These are phyloP conservation scores for Drosophila maculinotata DNA, from an alignment of 2,888 invertebrate genomes.

Conservation along the genomic window DNA sequence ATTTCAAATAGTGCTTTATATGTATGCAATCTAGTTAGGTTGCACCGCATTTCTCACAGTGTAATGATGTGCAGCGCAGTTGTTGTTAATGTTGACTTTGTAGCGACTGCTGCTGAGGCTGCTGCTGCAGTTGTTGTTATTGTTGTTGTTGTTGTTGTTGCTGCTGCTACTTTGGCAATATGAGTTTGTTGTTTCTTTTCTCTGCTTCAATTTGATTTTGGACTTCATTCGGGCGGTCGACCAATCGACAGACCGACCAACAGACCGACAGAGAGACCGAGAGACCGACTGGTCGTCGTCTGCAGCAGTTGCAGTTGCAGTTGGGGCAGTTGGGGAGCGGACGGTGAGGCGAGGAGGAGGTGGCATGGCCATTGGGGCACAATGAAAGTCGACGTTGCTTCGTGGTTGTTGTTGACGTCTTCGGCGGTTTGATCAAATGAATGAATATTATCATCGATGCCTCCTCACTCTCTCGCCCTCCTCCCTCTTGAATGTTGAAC, in stretches of 20 bases:
- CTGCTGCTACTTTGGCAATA: conserved; percentile 73
- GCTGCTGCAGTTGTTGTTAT: conserved; percentile 46
- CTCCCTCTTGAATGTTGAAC: conserved; percentile 65
- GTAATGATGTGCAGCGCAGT: conserved; percentile 57
- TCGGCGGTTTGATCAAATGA: conserved; percentile 82
- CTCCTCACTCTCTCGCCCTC: conserved; percentile 4
- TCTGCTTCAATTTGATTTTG: conserved; percentile 69
- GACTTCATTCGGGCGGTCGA: conserved; percentile 62
- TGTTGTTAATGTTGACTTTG: conserved; percentile 55
- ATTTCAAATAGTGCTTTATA: conserved; percentile 4
- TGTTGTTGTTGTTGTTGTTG: conserved; percentile 38
- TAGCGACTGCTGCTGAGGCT: conserved; percentile 42
- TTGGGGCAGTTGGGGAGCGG: conserved; percentile 15
- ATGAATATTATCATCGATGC: conserved; percentile 81
- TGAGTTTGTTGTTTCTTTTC: conserved; percentile 57
- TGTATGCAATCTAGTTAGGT: not conserved
- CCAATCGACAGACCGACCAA: conserved; percentile 31
- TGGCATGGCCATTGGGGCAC: conserved; percentile 52
- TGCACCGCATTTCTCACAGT: conserved; percentile 28
- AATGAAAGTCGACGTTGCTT: conserved; percentile 70
- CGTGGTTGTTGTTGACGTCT: conserved; percentile 64
- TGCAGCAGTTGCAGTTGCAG: conserved; percentile 10
- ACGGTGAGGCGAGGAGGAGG: conserved; percentile 19
- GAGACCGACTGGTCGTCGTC: conserved; percentile 7
- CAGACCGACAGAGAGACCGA: too few relatives aligned